Evolutionary conservation across 2,888 invertebrate species (phyloP), one percentile per base, ranked within the genome.

Genomic region (Ectropis crepuscularia): DNA sequence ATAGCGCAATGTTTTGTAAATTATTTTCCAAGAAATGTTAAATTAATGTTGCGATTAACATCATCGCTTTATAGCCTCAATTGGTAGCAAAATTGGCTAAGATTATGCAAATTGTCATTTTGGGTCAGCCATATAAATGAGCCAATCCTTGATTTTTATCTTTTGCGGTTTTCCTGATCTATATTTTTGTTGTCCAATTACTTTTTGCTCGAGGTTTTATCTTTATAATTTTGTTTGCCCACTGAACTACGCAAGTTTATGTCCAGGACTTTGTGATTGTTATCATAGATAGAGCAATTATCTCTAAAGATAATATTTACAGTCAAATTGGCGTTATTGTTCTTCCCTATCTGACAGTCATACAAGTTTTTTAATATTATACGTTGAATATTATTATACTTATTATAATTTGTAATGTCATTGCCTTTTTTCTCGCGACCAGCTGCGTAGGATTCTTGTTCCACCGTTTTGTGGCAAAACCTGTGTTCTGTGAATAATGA

Each of bases 11-110:
- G 37, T 51, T 59, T 57, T 46, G 62, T 61, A 42, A 53, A 54
- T 61, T 50, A 2, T 58, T 53, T 63, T 67, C 63, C 49, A n/a
- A 63, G 67, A 66, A 67, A 60, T 12, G 55, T 49, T 60, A 64
- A 61, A 59, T 61, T 48, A 55, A 62, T 70, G 38, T 46, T 51
- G 46, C 62, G 59, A 50, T 60, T 64, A 51, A 38, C 57, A 61
- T 68, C 46, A 51, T 59, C 61, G 62, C 45, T 59, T 28, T 41
- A 42, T 6, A 46, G 45, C 36, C 10, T 61, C 36, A 50, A 43
- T 60, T 43, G 57, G 57, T 63, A 55, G 64, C 58, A 67, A 58
- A 61, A 48, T 50, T 62, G 37, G 58, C 61, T 65, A 57, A 67
- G 55, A 50, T 43, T 49, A 66, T 46, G 59, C 57, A 45, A 53